Base-by-base conservation (phyloP, 1,140 invertebrate genomes). In the Bursaphelenchus mucronatus region DNA sequence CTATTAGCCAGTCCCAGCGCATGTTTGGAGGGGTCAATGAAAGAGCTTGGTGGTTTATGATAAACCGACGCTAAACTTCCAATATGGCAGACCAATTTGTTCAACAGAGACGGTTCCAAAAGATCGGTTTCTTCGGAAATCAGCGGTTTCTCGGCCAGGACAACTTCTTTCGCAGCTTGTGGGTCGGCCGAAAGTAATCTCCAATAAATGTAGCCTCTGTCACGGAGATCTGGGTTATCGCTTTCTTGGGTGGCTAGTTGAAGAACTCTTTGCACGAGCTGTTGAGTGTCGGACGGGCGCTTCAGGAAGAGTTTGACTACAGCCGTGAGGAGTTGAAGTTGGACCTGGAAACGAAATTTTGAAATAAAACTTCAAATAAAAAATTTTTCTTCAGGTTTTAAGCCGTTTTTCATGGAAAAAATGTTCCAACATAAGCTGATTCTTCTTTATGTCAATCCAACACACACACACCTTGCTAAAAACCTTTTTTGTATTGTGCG, bases 201-300 rank as follows among this genome's bases (percentile, higher is more conserved):
- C 96, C 96, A 99, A 82, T 99, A 99, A 77, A 99, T 99, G 81
- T 98, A 99, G 44, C 96, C 96, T 71, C 96, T 88, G 82, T 99
- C 96, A 68, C 96, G 86, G 8, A 99, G 85, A 84, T 99, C 96
- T 0, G 96, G 96, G 84, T 99, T 99, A 82, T 99, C 96, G n/a
- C 92, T 96, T 82, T 99, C 94, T 84, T 80, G 79, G 41, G 83
- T 83, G 17, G 83, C 83, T 11, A 83, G 68, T 9, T 82, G 80
- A 3, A 84, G 69, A 30, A 82, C 85, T 80, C 87, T 85, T 82
- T 98, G 95, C 5, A 99, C 95, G 13, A 99, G 83, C 79, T 97
- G 94, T 84, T 99, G 95, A 0, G 95, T 98, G 81, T 98, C 94
- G 0, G 92, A 91, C 0, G 96, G 96, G 55, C 94, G 86, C 82